These are phyloP conservation scores for Dipodomys ordii DNA, from an alignment of 2,113 vertebrate species.

Conservation along the genomic window DNA sequence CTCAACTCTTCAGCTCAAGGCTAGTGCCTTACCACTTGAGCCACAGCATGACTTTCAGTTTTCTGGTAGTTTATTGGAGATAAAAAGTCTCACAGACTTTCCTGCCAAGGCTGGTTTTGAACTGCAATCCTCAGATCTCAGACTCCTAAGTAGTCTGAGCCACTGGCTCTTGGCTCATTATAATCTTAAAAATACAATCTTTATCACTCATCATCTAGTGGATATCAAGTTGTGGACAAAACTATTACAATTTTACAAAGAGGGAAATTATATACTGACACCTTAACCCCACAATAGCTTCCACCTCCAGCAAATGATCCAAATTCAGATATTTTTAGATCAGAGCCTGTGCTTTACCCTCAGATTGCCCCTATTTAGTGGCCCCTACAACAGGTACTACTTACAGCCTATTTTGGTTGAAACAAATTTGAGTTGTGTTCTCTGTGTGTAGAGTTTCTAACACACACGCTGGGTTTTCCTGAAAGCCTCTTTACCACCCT, in stretches of 20 bases:
- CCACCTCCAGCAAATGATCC: neutral
- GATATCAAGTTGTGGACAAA: neutral
- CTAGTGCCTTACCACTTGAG: too few relatives aligned
- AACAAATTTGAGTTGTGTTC: conserved; percentile 55
- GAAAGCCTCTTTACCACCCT: conserved; percentile 66
- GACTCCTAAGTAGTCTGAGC: too few relatives aligned
- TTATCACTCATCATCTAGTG: neutral
- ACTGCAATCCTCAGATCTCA: too few relatives aligned
- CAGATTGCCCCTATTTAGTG: neutral
- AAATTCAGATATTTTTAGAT: conserved; percentile 55
- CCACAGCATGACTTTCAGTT: too few relatives aligned
- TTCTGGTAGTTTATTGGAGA: too few relatives aligned
- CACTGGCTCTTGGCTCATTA: too few relatives aligned
- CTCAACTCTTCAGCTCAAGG: too few relatives aligned
- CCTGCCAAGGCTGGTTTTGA: too few relatives aligned
- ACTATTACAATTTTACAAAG: conserved; percentile 24
- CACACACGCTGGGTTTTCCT: conserved; percentile 53
- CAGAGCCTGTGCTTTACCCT: neutral
- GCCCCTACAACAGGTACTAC: conserved; percentile 61
- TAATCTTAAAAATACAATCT: neutral
- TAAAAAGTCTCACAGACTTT: too few relatives aligned
- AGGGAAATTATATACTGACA: neutral
- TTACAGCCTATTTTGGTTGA: conserved; percentile 28
- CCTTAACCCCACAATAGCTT: neutral
- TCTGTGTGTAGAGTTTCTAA: conserved; percentile 26